Evolutionary conservation across 1,140 invertebrate species (phyloP).

Genomic region (Drusus annulatus): DNA sequence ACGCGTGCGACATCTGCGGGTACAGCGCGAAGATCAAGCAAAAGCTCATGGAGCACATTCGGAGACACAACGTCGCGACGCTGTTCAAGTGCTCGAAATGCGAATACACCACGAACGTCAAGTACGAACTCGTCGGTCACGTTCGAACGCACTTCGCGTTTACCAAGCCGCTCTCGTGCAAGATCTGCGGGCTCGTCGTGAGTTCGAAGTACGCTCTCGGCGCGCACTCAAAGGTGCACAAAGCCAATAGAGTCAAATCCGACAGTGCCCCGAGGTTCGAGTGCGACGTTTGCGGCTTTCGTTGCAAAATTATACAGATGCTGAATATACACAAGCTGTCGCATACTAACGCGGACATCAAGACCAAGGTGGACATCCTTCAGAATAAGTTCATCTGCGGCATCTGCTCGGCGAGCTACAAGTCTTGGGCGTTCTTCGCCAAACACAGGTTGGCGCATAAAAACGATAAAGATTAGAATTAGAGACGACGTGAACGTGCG

Average conservation of each 20-base stretch:
- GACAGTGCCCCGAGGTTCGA: not conserved
- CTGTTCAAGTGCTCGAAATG: not conserved
- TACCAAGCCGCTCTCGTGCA: not conserved
- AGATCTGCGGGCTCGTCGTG: not conserved
- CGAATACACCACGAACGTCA: not conserved
- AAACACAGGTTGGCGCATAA: not conserved
- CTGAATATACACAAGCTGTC: too few species aligned
- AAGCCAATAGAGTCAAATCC: not conserved
- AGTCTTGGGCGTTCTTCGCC: not conserved
- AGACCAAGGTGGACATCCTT: too few species aligned
- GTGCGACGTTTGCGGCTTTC: not conserved
- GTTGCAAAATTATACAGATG: too few species aligned
- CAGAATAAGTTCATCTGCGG: too few species aligned
- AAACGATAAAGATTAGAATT: not conserved
- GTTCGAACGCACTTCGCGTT: not conserved
- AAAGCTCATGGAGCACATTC: too few species aligned
- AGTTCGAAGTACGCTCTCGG: not conserved
- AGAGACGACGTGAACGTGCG: too few species aligned
- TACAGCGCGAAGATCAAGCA: too few species aligned
- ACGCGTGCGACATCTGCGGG: not conserved
- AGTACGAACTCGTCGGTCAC: not conserved
- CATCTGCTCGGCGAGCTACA: not conserved
- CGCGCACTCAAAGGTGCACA: not conserved
- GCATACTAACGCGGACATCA: too few species aligned
- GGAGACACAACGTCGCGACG: too few species aligned